phyloP scores from a whole-genome alignment of 2,113 vertebrate genomes.

The Mormyrus iriodes region DNA sequence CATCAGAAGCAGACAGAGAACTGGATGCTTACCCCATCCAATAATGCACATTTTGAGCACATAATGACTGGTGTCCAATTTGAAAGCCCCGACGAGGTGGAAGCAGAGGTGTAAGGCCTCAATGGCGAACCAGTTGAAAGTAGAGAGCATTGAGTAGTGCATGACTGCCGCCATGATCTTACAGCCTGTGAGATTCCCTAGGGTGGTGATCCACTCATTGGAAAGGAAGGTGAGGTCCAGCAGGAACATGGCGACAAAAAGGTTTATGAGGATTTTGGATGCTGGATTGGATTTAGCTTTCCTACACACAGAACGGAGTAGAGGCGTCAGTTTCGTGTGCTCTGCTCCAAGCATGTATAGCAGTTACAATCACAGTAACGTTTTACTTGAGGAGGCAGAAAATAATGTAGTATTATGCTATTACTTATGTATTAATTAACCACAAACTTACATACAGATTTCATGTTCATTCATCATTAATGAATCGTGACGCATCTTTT shows the following conservation, averaged over 20 bases:
- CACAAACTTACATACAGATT: background rate
- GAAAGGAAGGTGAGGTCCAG: conserved; percentile 70
- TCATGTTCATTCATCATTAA: background rate
- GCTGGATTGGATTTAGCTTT: conserved; percentile 45
- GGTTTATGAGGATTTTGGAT: conserved; percentile 58
- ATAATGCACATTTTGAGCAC: conserved; percentile 59
- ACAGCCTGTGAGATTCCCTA: conserved; percentile 28
- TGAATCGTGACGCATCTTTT: background rate
- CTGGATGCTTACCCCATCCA: conserved; percentile 66
- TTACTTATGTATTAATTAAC: background rate
- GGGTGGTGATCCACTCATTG: conserved; percentile 35
- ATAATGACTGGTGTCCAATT: conserved; percentile 53
- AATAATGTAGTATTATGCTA: background rate
- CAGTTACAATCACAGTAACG: background rate
- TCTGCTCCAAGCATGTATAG: background rate
- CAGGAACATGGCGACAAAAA: conserved; percentile 63
- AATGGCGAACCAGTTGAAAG: conserved; percentile 69
- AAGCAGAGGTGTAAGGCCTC: conserved; percentile 74
- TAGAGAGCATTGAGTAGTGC: conserved; percentile 72
- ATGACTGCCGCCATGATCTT: conserved; percentile 51
- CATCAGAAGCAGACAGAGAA: background rate
- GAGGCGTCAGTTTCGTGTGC: background rate
- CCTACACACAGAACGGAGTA: conserved; percentile 31
- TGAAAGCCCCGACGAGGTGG: conserved; percentile 51
- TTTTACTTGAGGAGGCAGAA: background rate